Base-by-base conservation (phyloP, 2,888 invertebrate genomes). In the Allolobophora icterica region DNA sequence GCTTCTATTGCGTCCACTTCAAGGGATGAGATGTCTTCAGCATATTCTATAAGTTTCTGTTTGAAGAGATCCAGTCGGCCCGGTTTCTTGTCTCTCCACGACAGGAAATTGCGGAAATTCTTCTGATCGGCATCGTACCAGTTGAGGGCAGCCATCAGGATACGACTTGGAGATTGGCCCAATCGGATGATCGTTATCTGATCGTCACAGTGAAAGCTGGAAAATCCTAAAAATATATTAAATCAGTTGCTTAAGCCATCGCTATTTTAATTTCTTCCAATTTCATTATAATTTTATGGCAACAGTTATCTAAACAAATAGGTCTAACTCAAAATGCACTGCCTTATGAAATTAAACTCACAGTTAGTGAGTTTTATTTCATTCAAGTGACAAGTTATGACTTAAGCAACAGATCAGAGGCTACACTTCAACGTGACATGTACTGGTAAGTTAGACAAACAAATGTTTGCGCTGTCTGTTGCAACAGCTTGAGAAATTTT, bases 161-260 rank as follows among this genome's bases (percentile, higher is more conserved):
- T 93, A 30, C 93, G 90, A 42, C 92, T 92, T 90, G 93, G 93
- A n/a, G 93, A 93, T 40, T 93, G 93, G 33, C 93, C 93, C n/a
- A 92, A 90, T 15, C 92, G 92, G 30, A 93, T 91, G 30, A 93
- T 92, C 33, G 91, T 93, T 35, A 89, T 91, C 91, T 93, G 93
- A 90, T 93, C 93, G 21, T 90, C 42, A n/a, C 84, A 89, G 89
- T 92, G 45, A 30, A 93, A 90, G 15, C 92, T 91, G 17, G 87
- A 83, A 91, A 93, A 93, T 33, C 93, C 93, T 93, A 42, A 33
- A 90, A 58, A 87, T 15, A 24, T 87, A 33, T 34, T 84, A 6
- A 24, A 33, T 87, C 87, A 87, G 35, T 87, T 24, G 1, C 24
- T 87, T 87, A 21, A 33, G 5, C 87, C 5, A 21, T 24, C n/a